Percentiles rank a stretch among this genome's conserved stretches.
phyloP scores from a whole-genome alignment of 2,113 vertebrate species.

The Varanus salvator region DNA sequence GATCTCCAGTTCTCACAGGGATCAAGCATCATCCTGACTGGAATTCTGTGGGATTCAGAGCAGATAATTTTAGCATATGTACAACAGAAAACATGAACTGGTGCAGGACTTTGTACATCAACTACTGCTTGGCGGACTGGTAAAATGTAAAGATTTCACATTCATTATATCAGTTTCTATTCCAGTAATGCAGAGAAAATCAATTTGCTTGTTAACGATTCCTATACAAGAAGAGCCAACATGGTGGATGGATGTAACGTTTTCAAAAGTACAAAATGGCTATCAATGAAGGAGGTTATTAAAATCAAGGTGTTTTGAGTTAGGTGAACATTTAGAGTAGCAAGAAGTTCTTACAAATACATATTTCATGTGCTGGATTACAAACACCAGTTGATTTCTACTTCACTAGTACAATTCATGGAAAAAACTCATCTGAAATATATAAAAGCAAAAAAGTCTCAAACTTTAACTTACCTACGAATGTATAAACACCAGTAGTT shows the following conservation, averaged over 20 bases:
- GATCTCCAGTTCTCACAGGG: slow-evolving; percentile 12
- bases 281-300: neutral
- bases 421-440: slow-evolving; percentile 6
- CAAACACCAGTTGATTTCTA: slow-evolving; percentile 37
- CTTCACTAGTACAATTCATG: slow-evolving; percentile 37
- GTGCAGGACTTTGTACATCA: slow-evolving; percentile 26
- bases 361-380: neutral
- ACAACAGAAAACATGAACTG: slow-evolving; percentile 12
- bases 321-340: neutral
- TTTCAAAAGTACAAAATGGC: slow-evolving; percentile 6
- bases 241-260: neutral
- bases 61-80: neutral
- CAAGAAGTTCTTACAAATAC: neutral
- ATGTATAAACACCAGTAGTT: neutral
- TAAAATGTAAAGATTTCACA: neutral
- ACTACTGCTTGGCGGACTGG: slow-evolving; percentile 18
- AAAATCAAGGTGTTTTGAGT: slow-evolving; percentile 21
- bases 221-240: neutral
- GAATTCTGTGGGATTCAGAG: slow-evolving; percentile 34
- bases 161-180: neutral
- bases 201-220: neutral
- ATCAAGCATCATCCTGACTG: slow-evolving; percentile 41
- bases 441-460: slow-evolving; percentile 28
- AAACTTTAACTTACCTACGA: neutral
- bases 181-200: neutral